Evolutionary conservation across 2,797 vertebrate genomes (phyloP).

Genomic region (Propithecus perrieri): DNA sequence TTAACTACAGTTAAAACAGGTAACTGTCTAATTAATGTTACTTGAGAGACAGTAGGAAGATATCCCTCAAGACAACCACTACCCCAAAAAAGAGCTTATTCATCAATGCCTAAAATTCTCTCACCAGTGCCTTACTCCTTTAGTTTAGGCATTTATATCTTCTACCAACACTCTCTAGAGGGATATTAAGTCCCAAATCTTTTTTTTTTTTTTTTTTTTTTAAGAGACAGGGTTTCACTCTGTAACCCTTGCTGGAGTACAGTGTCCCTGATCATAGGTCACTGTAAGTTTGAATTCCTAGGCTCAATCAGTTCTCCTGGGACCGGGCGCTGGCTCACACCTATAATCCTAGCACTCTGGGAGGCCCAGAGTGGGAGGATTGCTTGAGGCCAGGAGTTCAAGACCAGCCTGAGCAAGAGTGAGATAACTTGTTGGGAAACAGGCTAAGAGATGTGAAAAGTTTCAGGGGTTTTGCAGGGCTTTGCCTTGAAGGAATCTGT

Average conservation of each 20-base stretch:
- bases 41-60: neutral
- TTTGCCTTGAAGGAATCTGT: too few species aligned
- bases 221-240: neutral
- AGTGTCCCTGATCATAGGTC: neutral
- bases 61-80: neutral
- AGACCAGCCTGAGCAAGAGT: too few species aligned
- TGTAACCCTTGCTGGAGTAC: neutral
- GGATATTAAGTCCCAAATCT: neutral
- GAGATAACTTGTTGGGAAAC: too few species aligned
- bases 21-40: constrained; percentile 13
- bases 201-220: neutral
- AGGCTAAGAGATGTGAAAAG: too few species aligned
- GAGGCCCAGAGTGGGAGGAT: too few species aligned
- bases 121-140: neutral
- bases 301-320: neutral
- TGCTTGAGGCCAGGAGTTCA: too few species aligned
- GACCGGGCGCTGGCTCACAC: too few species aligned
- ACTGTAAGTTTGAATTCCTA: neutral
- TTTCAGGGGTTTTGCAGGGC: too few species aligned
- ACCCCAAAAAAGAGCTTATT: neutral
- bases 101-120: neutral
- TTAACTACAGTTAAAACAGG: neutral
- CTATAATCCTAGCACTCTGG: too few species aligned
- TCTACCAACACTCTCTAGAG: neutral
- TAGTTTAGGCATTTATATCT: neutral